phyloP scores from a whole-genome alignment of 2,113 vertebrate species.

The Ciconia maguari region DNA sequence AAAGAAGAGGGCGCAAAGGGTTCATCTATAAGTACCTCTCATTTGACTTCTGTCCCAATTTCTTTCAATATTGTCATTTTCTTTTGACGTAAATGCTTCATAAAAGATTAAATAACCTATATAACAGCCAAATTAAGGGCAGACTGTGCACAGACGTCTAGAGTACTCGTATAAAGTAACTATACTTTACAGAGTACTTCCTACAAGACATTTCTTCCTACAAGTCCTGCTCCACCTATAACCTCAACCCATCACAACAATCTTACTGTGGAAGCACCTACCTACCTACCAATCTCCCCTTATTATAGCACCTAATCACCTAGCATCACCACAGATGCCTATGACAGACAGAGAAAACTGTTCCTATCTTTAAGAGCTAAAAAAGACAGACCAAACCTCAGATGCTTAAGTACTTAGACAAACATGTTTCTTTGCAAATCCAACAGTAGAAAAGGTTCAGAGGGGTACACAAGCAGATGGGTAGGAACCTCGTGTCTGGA shows the following conservation, averaged over 20 bases:
- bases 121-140: background rate
- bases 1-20: background rate
- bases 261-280: background rate
- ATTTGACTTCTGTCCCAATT: background rate
- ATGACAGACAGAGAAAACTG: background rate
- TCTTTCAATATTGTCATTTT: background rate
- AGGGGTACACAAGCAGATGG: rapidly evolving
- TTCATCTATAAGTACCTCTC: background rate
- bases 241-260: background rate
- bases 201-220: background rate
- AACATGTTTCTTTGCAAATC: background rate
- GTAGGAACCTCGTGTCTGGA: background rate
- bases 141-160: background rate
- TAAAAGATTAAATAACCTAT: conserved; percentile 10
- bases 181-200: background rate
- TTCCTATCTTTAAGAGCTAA: background rate
- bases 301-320: background rate
- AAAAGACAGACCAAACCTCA: background rate
- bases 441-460: background rate
- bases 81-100: background rate
- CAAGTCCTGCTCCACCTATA: background rate
- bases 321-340: background rate
- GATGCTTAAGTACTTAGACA: too few species aligned
- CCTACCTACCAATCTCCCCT: too few species aligned
- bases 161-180: background rate